Evolutionary conservation across 2,888 invertebrate species (phyloP).

Genomic region (Tiliacea citrago): DNA sequence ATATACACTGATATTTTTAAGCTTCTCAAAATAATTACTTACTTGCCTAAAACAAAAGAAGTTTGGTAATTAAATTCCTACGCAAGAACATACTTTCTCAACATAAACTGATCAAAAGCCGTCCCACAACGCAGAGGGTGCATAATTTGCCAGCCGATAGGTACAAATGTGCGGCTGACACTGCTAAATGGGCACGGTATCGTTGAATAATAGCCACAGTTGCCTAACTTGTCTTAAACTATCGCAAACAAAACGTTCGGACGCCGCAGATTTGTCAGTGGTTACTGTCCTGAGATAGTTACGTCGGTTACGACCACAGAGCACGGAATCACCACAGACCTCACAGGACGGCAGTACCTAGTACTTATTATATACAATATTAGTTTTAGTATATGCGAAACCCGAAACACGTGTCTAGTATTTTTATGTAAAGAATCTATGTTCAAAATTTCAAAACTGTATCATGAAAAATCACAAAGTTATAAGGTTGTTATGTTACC

Average conservation of each 20-base stretch:
- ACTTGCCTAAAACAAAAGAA: background rate
- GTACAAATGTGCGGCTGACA: slow-evolving; percentile 89
- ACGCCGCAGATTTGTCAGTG: slow-evolving; percentile 85
- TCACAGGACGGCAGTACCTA: too few species aligned
- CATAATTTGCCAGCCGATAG: slow-evolving; percentile 75
- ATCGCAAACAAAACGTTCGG: slow-evolving; percentile 83
- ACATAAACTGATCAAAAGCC: slow-evolving; percentile 41
- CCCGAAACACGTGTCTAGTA: too few species aligned
- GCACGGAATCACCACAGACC: background rate
- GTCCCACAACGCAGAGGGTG: slow-evolving; percentile 48
- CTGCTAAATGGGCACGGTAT: slow-evolving; percentile 86
- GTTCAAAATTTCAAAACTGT: too few species aligned
- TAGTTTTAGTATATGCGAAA: too few species aligned
- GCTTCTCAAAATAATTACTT: background rate
- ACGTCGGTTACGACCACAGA: slow-evolving; percentile 51
- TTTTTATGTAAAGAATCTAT: too few species aligned
- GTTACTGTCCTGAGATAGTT: slow-evolving; percentile 71
- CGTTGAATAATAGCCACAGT: slow-evolving; percentile 83
- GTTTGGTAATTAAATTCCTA: background rate
- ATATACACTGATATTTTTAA: background rate
- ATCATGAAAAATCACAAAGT: too few species aligned
- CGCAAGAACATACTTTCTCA: slow-evolving; percentile 20
- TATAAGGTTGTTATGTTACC: too few species aligned
- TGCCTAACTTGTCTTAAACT: slow-evolving; percentile 86
- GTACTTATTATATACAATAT: too few species aligned